Base-by-base conservation (phyloP, 2,113 vertebrate genomes). In the Tricholaema leucomelas region DNA sequence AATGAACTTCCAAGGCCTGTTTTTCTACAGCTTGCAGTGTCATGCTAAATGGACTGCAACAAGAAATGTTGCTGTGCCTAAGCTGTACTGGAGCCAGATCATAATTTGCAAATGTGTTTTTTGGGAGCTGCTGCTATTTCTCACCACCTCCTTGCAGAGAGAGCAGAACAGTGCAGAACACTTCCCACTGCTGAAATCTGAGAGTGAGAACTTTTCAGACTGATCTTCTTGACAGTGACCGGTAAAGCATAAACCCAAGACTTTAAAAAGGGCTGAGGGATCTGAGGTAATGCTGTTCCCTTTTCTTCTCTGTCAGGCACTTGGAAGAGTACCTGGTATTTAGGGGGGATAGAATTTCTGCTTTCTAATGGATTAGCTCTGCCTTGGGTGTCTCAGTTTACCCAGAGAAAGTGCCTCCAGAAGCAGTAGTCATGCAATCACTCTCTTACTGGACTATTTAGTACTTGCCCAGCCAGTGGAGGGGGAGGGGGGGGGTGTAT, bases 181-280 rank as follows among this genome's bases (percentile, higher is more conserved):
- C 91, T 96, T 96, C 89, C 93, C 94, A 93, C 87, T 94, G 85
- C 81, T 90, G 69, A 91, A 63, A 84, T 80, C 1, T n/a, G 36
- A 88, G 84, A 87, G 76, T 48, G 65, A 70, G 86, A 94, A 81
- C 73, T 87, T 74, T 25, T 3, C 77, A 84, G 85, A 64, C 73
- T 93, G 59, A 77, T 90, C 65, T 35, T 66, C 44, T 81, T 78
- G 70, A 76, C 86, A 54, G 82, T 95, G 92, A 73, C 90, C 58
- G 3, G 36, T 4, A 60, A 87, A 90, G 81, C 80, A 88, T 2
- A 90, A 90, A 92, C 21, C 21, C 58, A 8, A 61, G 58, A 21
- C 15, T 90, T 54, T 15, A 1, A 16, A 46, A 24, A 15, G 60
- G 54, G 8, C 42, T 77, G 36, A 17, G 48, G 33, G 76, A 74